Percentiles rank a stretch among this genome's conserved stretches.
phyloP scores from a whole-genome alignment of 2,797 vertebrate species.

The Neosalanx taihuensis region DNA sequence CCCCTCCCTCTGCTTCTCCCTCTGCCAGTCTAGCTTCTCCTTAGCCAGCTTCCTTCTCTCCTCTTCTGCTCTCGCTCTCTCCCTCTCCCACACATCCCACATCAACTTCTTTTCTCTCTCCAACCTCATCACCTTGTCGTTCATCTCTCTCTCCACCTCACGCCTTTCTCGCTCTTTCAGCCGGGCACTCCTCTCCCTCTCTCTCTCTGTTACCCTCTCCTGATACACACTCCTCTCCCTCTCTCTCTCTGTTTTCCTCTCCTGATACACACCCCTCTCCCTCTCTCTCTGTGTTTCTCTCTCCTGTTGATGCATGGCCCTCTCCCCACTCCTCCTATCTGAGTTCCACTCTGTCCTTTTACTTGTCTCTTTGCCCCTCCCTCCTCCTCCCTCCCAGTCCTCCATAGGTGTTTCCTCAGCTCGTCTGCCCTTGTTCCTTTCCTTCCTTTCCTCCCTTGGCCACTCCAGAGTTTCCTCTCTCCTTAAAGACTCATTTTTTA shows the following conservation, averaged over 20 bases:
- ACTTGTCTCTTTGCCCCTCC: not conserved
- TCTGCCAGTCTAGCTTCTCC: slow-evolving; percentile 7
- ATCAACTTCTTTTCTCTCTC: slow-evolving; percentile 24
- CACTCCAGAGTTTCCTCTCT: slow-evolving; percentile 30
- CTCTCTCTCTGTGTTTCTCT: slow-evolving; percentile 52
- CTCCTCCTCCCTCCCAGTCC: slow-evolving; percentile 22
- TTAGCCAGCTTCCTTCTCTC: not conserved
- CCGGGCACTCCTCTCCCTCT: slow-evolving; percentile 18
- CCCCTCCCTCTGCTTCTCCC: slow-evolving; percentile 7
- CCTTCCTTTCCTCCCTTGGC: slow-evolving; percentile 28
- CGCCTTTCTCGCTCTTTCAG: slow-evolving; percentile 2
- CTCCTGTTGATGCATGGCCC: slow-evolving; percentile 56
- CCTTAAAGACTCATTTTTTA: not conserved
- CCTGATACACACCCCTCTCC: slow-evolving; percentile 62
- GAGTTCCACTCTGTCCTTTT: not conserved
- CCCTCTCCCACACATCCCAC: not conserved
- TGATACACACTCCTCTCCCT: slow-evolving; percentile 62
- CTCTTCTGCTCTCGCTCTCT: slow-evolving; percentile 6
- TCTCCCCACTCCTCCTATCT: slow-evolving; percentile 50
- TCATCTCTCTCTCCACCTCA: slow-evolving; percentile 1
- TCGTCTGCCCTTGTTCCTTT: slow-evolving; percentile 26
- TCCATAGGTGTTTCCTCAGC: slow-evolving; percentile 32
- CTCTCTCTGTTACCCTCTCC: slow-evolving; percentile 53
- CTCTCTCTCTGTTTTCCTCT: slow-evolving; percentile 53
- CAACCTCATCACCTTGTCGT: slow-evolving; percentile 4